A percentile compares a stretch with the other conserved stretches of the same genome.
Conservation (phyloP, 2,797 vertebrate genomes). For the Cercopithecus neglectus region DNA sequence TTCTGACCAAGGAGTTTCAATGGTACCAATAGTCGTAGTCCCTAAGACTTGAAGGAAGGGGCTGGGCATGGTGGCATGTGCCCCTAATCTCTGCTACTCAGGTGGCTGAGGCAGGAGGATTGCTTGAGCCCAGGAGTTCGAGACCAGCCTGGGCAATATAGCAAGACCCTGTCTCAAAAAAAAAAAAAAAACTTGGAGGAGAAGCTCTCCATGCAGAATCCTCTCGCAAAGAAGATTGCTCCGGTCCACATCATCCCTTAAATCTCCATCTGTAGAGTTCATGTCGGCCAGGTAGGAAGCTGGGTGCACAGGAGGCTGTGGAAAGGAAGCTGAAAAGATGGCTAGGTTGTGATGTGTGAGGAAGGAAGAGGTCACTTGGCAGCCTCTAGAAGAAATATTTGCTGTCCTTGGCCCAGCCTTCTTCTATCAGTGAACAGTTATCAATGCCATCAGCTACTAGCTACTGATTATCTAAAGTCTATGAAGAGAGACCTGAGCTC, state of each 20-base stretch:
- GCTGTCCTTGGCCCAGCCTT: neutral
- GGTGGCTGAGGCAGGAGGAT: neutral
- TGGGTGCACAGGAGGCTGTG: rapidly evolving
- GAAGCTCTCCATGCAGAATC: neutral
- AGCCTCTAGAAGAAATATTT: neutral
- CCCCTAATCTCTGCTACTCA: neutral
- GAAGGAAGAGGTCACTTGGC: neutral
- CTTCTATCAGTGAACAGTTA: neutral
- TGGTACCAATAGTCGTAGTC: neutral
- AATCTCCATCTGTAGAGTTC: neutral
- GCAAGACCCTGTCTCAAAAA: neutral
- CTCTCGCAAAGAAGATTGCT: neutral
- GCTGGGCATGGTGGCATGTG: neutral
- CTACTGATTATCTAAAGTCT: neutral
- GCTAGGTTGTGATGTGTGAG: neutral
- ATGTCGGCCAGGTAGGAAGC: neutral
- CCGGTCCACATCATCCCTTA: neutral
- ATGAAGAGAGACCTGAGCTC: neutral
- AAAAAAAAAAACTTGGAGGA: neutral
- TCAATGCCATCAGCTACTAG: neutral
- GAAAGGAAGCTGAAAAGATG: neutral
- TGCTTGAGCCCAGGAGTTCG: neutral
- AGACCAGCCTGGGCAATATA: neutral
- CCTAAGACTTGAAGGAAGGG: neutral
- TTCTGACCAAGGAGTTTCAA: neutral